These are phyloP conservation scores for Neoaliturus tenellus DNA, from an alignment of 2,888 invertebrate genomes.

Conservation along the genomic window DNA sequence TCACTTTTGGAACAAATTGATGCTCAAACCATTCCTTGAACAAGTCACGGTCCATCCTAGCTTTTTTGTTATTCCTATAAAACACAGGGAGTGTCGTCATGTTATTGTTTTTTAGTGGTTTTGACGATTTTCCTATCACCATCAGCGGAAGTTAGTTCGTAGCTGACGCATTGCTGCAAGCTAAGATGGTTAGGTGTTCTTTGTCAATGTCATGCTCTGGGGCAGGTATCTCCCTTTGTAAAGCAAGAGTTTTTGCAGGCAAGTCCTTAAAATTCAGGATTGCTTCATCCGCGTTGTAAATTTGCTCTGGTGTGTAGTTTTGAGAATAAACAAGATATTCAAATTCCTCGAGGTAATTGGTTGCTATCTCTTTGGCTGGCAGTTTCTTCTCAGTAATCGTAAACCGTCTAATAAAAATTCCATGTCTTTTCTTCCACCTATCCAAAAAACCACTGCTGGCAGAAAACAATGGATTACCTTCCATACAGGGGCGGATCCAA, in stretches of 20 bases:
- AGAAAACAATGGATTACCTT: too few species aligned
- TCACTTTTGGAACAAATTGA: slow-evolving; percentile 64
- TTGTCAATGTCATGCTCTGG: slow-evolving; percentile 66
- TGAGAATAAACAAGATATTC: neutral
- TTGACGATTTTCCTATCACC: slow-evolving; percentile 66
- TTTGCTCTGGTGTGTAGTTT: slow-evolving; percentile 58
- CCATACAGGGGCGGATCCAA: too few species aligned
- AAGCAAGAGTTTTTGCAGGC: slow-evolving; percentile 64
- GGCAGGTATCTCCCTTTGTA: slow-evolving; percentile 63
- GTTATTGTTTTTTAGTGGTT: slow-evolving; percentile 65
- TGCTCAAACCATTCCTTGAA: slow-evolving; percentile 63
- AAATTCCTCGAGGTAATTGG: slow-evolving; percentile 61
- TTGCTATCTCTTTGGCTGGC: slow-evolving; percentile 60
- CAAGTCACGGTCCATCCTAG: slow-evolving; percentile 64
- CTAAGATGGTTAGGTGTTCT: slow-evolving; percentile 66
- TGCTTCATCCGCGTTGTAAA: slow-evolving; percentile 67
- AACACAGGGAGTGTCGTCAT: slow-evolving; percentile 35
- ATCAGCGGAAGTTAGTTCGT: slow-evolving; percentile 64
- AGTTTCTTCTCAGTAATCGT: slow-evolving; percentile 62
- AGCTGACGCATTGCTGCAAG: slow-evolving; percentile 66
- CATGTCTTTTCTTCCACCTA: slow-evolving; percentile 65
- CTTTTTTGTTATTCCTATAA: slow-evolving; percentile 64
- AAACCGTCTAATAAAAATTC: too few species aligned
- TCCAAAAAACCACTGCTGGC: slow-evolving; percentile 66
- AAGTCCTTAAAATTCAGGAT: slow-evolving; percentile 66